These are phyloP conservation scores for Zaprionus gabonicus DNA, from an alignment of 1,140 invertebrate species.

Conservation along the genomic window DNA sequence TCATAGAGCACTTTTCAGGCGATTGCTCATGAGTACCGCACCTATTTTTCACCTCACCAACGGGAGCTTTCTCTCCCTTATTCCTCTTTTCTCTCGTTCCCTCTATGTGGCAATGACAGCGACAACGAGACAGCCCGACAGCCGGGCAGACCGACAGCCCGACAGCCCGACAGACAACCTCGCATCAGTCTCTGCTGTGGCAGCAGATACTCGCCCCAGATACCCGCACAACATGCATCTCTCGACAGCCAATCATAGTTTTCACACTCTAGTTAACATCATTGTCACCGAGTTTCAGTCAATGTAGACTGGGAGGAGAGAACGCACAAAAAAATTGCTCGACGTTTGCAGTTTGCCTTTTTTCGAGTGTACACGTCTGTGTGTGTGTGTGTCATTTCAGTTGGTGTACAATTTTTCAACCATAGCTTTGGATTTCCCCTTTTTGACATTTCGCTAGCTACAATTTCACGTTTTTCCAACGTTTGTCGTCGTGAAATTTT, in stretches of 20 bases:
- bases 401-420: constrained; percentile 48
- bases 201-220: neutral
- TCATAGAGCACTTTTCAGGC: constrained; percentile 49
- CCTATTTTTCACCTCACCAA: neutral
- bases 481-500: constrained; percentile 60
- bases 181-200: constrained; percentile 14
- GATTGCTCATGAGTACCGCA: constrained; percentile 12
- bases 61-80: neutral
- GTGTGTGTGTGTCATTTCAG: neutral
- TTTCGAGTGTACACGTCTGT: constrained; percentile 8
- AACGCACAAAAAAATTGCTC: constrained; percentile 47
- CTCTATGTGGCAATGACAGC: neutral
- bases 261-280: constrained; percentile 82
- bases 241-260: constrained; percentile 79
- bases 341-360: constrained; percentile 74
- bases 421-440: constrained; percentile 46
- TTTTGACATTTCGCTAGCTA: constrained; percentile 49
- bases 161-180: constrained; percentile 5
- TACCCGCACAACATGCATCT: constrained; percentile 21
- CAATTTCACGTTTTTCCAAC: constrained; percentile 45
- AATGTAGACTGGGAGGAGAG: constrained; percentile 30
- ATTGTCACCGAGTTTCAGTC: constrained; percentile 76
- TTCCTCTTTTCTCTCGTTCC: neutral
- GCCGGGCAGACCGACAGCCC: neutral
- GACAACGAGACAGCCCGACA: constrained; percentile 3